phyloP scores from a whole-genome alignment of 2,888 invertebrate genomes.

The Thymelicus sylvestris region DNA sequence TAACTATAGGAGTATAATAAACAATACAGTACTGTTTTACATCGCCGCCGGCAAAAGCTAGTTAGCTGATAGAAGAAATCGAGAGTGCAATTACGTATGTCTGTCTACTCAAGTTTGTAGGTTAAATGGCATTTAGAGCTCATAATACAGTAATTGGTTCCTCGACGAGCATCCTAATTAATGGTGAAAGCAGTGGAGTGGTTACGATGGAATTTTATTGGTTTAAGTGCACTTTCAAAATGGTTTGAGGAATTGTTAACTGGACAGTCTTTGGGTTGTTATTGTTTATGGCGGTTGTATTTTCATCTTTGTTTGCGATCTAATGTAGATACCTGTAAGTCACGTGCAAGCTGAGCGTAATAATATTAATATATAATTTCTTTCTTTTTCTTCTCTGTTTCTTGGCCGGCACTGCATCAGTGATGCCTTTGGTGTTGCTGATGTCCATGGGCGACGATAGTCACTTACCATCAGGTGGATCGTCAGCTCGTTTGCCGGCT shows the following conservation, averaged over 20 bases:
- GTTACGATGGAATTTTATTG: conserved; percentile 9
- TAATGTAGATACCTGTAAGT: no score
- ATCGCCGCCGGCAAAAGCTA: conserved; percentile 14
- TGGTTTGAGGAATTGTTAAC: neutral
- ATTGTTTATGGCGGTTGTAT: no score
- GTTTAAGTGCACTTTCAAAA: conserved; percentile 6
- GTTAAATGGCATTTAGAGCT: conserved; percentile 38
- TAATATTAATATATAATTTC: no score
- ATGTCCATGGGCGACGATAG: no score
- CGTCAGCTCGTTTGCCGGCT: no score
- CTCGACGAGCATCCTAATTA: conserved; percentile 35
- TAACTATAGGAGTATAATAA: no score
- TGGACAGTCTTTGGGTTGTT: neutral
- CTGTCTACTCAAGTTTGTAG: conserved; percentile 30
- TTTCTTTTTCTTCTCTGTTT: no score
- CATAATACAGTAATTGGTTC: conserved; percentile 36
- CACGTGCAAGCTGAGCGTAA: no score
- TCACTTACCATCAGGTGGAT: no score
- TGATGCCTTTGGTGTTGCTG: no score
- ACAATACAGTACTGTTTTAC: neutral
- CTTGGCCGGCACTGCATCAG: no score
- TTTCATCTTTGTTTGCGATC: no score
- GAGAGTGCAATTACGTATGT: conserved; percentile 36
- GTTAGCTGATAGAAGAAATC: conserved; percentile 33
- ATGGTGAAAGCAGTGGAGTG: conserved; percentile 33